Evolutionary conservation across 37 sponge, comb jelly and placozoan species (phyloP).

Genomic region (Spongilla lacustris): DNA sequence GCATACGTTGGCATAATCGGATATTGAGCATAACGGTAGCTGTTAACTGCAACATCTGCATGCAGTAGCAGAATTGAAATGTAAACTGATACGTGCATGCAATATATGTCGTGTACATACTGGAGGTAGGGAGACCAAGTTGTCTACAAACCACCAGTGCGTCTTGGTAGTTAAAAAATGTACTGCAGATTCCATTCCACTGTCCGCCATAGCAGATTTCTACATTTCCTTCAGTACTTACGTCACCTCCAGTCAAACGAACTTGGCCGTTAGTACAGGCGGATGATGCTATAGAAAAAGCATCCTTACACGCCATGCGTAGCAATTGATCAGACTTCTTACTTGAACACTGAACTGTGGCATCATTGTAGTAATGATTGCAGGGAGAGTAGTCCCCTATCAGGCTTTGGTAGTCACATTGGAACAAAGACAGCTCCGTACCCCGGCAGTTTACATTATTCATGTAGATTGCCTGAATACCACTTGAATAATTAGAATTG

Average conservation of each 20-base stretch:
- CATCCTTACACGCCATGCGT: not conserved
- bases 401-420: not conserved
- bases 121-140: not conserved
- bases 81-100: not conserved
- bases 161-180: not conserved
- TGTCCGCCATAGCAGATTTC: not conserved
- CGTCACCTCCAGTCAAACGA: not conserved
- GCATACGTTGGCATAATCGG: not conserved
- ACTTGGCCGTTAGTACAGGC: not conserved
- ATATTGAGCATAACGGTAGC: not conserved
- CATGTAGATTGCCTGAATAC: not conserved
- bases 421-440: not conserved
- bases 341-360: not conserved
- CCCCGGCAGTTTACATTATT: not conserved
- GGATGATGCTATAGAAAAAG: not conserved
- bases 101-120: not conserved
- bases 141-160: not conserved
- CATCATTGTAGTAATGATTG: not conserved
- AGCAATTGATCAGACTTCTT: not conserved
- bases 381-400: not conserved
- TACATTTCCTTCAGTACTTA: not conserved
- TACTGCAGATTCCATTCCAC: not conserved
- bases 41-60: not conserved
- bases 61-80: not conserved
- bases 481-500: not conserved